A percentile compares a stretch with the other conserved stretches of the same genome.
Conservation (phyloP, 2,113 vertebrate species). For the Macroglossus sobrinus region DNA sequence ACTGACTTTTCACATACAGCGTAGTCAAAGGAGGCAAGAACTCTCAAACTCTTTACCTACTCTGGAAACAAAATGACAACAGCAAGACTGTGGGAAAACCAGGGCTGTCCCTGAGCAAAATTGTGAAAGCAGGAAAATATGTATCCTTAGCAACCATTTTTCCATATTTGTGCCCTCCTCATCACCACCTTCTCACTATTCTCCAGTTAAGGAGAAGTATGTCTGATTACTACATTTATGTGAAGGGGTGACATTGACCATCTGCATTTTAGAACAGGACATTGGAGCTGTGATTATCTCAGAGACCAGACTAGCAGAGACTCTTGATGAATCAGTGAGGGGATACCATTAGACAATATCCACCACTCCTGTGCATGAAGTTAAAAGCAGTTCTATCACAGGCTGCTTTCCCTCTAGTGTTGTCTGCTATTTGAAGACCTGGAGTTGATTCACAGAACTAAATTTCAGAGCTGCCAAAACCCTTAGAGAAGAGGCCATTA, state of each 20-base stretch:
- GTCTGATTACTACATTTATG: neutral
- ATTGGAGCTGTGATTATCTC: neutral
- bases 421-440: neutral
- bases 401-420: neutral
- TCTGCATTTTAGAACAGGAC: neutral
- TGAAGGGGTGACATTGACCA: neutral
- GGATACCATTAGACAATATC: neutral
- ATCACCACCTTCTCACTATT: neutral
- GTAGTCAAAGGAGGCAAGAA: constrained; percentile 1
- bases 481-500: neutral
- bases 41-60: neutral
- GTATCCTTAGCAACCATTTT: neutral
- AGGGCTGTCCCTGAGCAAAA: neutral
- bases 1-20: constrained; percentile 15
- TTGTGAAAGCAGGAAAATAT: neutral
- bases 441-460: neutral
- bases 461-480: constrained; percentile 13
- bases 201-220: neutral
- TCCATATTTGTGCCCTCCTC: neutral
- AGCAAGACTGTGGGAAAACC: neutral
- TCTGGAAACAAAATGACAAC: constrained; percentile 4
- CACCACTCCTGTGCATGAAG: neutral
- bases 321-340: neutral
- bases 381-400: neutral
- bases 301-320: neutral